Percentiles rank a stretch among this genome's conserved stretches.
These are phyloP conservation scores for Ceratina japonica DNA, from an alignment of 1,140 invertebrate species.

Conservation along the genomic window DNA sequence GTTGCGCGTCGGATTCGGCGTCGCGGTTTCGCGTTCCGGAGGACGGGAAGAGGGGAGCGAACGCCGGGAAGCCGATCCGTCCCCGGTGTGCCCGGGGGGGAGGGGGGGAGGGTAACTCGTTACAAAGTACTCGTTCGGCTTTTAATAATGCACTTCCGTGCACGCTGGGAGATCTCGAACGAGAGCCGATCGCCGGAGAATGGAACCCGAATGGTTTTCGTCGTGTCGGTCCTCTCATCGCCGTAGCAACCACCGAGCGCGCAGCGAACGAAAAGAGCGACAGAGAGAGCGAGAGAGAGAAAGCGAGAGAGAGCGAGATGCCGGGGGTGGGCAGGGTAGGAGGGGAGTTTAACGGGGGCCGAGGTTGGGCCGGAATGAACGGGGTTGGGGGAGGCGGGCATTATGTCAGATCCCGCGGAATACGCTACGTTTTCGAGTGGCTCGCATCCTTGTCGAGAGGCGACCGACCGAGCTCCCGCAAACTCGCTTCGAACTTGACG, in stretches of 20 bases:
- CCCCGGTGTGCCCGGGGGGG: not conserved
- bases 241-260: constrained; percentile 69
- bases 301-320: not conserved
- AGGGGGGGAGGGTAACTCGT: constrained; percentile 45
- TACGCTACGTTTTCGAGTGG: constrained; percentile 67
- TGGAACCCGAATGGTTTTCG: constrained; percentile 63
- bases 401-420: constrained; percentile 60
- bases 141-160: constrained; percentile 71
- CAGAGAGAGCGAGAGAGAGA: too few relatives aligned
- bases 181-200: constrained; percentile 57
- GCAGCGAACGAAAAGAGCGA: constrained; percentile 9
- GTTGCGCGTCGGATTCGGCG: not conserved
- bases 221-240: constrained; percentile 63
- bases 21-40: not conserved
- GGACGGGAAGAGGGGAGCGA: not conserved
- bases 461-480: constrained; percentile 63
- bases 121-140: constrained; percentile 67
- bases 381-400: constrained; percentile 32
- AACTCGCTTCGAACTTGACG: constrained; percentile 61
- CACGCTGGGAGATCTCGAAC: constrained; percentile 58
- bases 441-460: constrained; percentile 64
- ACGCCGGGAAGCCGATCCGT: not conserved
- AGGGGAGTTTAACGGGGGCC: constrained; percentile 33
- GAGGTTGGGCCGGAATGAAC: constrained; percentile 25
- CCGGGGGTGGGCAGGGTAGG: not conserved